These are phyloP conservation scores for Oreochromis aureus DNA, from an alignment of 2,113 vertebrate species.

Conservation along the genomic window DNA sequence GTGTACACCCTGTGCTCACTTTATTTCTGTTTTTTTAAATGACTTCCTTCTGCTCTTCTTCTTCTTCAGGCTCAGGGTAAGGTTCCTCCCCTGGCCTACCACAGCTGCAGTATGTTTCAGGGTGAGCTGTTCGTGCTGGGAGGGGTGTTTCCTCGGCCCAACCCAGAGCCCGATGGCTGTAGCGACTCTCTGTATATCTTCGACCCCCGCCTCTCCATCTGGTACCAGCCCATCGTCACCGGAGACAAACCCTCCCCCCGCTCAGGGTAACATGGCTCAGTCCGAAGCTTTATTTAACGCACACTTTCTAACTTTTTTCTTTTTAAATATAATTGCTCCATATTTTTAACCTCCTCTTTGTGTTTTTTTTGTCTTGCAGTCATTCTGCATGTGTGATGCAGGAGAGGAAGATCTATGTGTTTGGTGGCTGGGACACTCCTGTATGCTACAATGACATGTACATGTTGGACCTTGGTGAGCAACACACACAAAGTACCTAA, in stretches of 20 bases:
- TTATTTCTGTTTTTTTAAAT: not conserved
- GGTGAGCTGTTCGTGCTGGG: conserved; percentile 75
- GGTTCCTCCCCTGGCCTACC: conserved; percentile 75
- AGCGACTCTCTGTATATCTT: conserved; percentile 80
- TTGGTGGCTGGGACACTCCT: conserved; percentile 73
- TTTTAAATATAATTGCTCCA: not conserved
- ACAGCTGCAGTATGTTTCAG: conserved; percentile 74
- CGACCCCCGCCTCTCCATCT: conserved; percentile 77
- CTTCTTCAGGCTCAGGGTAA: conserved; percentile 69
- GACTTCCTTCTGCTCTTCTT: not conserved
- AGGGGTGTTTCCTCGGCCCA: conserved; percentile 73
- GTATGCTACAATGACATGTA: conserved; percentile 77
- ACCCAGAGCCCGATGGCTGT: conserved; percentile 72
- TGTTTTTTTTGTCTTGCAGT: conserved; percentile 19
- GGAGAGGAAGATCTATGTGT: conserved; percentile 66
- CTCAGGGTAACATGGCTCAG: conserved; percentile 66
- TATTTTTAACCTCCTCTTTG: accelerated
- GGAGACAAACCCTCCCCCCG: conserved; percentile 73
- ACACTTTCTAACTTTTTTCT: not conserved
- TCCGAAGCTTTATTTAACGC: not conserved
- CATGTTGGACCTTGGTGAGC: conserved; percentile 77
- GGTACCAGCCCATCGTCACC: conserved; percentile 80
- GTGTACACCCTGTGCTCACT: accelerated
- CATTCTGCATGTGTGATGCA: conserved; percentile 74
- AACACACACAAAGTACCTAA: not conserved